Evolutionary conservation across 2,797 vertebrate species (phyloP), one percentile per base, ranked within the genome.

Genomic region (Sternarchorhynchus goeldii): DNA sequence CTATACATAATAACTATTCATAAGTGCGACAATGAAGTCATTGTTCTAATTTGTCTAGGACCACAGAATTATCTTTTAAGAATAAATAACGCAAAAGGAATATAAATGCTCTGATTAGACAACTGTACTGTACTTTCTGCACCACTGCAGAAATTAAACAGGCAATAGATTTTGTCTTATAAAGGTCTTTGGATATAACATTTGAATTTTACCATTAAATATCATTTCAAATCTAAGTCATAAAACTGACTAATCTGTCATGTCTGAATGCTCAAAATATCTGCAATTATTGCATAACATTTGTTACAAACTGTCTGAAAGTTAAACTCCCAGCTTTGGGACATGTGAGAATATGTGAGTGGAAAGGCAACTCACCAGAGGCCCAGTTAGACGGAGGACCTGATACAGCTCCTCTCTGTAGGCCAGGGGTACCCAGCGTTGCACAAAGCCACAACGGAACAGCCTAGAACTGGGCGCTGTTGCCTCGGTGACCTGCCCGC

Each of bases 381-480:
- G 93, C 66, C 92, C 92, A 1, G 90, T 87, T 70, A 94, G 90
- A 4, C 58, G 63, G 58, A 93, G 82, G 18, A 94, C 88, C 0
- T 93, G 87, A 83, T 89, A 90, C 39, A 93, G 88, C 84, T 94
- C 93, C 67, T 92, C 91, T 89, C 92, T 90, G 90, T 94, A 93
- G 81, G 50, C 89, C 82, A 86, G 75, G 4, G 92, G 91, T 6
- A 94, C 39, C 89, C 89, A 92, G 6, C 85, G 89, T 50, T 79
- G 87, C 76, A 89, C 65, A 53, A 86, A 90, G 0, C 81, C 85
- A 83, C 86, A 92, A n/a, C 79, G 17, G 73, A 91, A 91, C 76
- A 91, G 68, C 83, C 90, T 90, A 21, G 88, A 86, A 78, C 88
- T 88, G 71, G 84, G 79, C 0, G 60, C 84, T 21, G 84, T 82